Conservation (phyloP, 2,797 vertebrate genomes). For the Furcifer pardalis region DNA sequence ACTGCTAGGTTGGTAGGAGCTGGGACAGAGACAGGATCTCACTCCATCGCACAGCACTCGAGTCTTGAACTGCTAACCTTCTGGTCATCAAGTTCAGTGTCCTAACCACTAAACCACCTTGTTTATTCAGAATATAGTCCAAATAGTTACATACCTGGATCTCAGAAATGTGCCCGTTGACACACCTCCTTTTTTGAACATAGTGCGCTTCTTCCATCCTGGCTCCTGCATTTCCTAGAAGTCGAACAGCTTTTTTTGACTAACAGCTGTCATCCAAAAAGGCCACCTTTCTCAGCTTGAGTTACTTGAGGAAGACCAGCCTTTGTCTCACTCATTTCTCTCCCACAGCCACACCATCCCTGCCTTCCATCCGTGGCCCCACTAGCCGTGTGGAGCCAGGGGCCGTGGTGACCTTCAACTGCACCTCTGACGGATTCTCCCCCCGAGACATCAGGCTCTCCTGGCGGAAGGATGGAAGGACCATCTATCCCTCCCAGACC, state of each 20-base stretch:
- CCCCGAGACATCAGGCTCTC: conserved; percentile 40
- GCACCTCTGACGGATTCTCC: conserved; percentile 57
- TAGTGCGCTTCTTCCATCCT: neutral
- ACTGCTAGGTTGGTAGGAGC: too few species aligned
- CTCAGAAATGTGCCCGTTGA: neutral
- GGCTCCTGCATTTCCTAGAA: neutral
- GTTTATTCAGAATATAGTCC: too few species aligned
- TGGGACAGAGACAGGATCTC: too few species aligned
- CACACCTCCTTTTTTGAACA: neutral
- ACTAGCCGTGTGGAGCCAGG: fast-evolving
- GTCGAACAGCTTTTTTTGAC: neutral
- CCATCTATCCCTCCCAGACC: fast-evolving
- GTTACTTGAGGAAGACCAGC: too few species aligned
- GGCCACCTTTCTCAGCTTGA: neutral
- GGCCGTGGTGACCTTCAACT: conserved; percentile 55
- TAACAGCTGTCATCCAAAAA: too few species aligned
- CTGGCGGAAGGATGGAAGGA: conserved; percentile 47
- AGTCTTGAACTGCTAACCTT: too few species aligned
- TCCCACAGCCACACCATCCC: conserved; percentile 58
- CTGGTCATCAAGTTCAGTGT: too few species aligned
- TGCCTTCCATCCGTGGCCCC: neutral
- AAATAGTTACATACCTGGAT: neutral
- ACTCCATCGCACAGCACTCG: too few species aligned
- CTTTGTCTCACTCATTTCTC: neutral
- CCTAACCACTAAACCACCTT: too few species aligned